These are phyloP conservation scores for Cuculus canorus DNA, from an alignment of 2,797 vertebrate genomes.

Conservation along the genomic window DNA sequence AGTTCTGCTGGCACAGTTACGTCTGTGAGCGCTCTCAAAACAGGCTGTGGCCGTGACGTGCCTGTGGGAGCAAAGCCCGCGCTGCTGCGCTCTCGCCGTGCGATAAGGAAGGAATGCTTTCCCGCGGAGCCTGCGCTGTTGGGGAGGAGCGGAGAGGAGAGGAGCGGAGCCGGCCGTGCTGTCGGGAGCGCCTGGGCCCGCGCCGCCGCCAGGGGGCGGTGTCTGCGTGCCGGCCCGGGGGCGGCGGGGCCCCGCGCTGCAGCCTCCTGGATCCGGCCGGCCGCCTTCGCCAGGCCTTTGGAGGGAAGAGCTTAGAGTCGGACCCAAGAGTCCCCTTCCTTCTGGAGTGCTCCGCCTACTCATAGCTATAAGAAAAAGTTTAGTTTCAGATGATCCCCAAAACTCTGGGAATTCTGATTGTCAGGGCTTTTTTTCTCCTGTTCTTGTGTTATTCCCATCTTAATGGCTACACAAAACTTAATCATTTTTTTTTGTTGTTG, in stretches of 20 bases:
- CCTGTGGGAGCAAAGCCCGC: background rate
- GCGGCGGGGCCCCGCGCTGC: background rate
- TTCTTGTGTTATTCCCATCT: background rate
- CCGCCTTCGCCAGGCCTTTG: too few species aligned
- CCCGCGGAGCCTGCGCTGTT: background rate
- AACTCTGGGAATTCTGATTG: fast-evolving
- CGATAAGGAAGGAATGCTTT: background rate
- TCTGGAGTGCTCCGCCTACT: background rate
- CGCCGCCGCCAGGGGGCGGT: background rate
- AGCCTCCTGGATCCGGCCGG: too few species aligned
- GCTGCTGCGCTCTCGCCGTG: background rate
- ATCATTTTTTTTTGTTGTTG: fast-evolving
- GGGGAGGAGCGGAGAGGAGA: background rate
- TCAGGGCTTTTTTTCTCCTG: fast-evolving
- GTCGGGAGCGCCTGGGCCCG: background rate
- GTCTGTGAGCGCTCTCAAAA: fast-evolving
- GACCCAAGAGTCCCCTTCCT: background rate
- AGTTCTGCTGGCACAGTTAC: background rate
- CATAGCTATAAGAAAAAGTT: fast-evolving
- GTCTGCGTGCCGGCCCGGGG: background rate
- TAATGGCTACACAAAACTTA: background rate
- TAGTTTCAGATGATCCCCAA: fast-evolving
- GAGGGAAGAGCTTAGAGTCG: too few species aligned
- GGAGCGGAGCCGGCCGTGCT: background rate
- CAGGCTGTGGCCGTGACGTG: background rate